phyloP scores from a whole-genome alignment of 2,797 vertebrate species.

The Fundulus diaphanus region DNA sequence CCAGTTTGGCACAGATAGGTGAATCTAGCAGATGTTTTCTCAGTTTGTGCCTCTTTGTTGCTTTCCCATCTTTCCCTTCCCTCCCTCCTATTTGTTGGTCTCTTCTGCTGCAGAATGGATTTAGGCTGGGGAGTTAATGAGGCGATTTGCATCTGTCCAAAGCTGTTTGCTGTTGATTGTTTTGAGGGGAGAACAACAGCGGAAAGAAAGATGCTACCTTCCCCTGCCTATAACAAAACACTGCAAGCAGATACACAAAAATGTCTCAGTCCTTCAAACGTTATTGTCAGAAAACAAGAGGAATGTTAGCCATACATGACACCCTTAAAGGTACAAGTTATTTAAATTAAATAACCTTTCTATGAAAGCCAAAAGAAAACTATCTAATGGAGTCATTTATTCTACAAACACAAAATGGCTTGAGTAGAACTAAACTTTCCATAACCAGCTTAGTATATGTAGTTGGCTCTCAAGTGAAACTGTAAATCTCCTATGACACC shows the following conservation, averaged over 20 bases:
- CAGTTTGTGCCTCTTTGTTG: slow-evolving; percentile 18
- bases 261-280: slow-evolving; percentile 2
- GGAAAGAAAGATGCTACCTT: slow-evolving; percentile 18
- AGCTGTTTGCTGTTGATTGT: slow-evolving; percentile 79
- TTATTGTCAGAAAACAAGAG: not conserved
- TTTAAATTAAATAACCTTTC: not conserved
- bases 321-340: not conserved
- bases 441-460: no score
- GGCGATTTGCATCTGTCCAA: slow-evolving; percentile 80
- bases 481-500: no score
- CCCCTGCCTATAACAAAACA: slow-evolving; percentile 22
- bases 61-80: slow-evolving; percentile 15
- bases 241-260: not conserved
- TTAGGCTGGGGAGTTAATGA: slow-evolving; percentile 76
- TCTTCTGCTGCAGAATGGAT: slow-evolving; percentile 67
- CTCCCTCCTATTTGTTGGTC: slow-evolving; percentile 22
- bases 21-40: slow-evolving; percentile 78
- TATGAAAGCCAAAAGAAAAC: no score
- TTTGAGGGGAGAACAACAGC: slow-evolving; percentile 66
- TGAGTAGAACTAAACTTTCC: no score
- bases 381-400: no score
- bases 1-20: slow-evolving; percentile 75
- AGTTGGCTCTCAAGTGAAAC: no score
- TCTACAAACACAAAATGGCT: no score
- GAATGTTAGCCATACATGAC: not conserved